Conservation (phyloP, 2,888 invertebrate genomes). For the Lomographa bimaculata region DNA sequence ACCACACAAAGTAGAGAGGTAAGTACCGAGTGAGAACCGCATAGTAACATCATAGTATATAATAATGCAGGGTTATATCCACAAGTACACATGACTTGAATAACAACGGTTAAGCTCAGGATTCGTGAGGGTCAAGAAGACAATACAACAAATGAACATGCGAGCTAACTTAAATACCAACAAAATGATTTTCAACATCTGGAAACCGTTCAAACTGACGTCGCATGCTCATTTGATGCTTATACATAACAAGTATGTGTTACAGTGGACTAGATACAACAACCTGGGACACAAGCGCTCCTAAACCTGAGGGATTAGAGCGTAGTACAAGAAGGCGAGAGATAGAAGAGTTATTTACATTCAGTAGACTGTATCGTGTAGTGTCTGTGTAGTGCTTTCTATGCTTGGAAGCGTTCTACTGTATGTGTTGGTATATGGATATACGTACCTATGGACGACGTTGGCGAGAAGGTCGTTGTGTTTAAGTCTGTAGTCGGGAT, state of each 20-base stretch:
- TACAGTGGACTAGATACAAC: conserved; percentile 57
- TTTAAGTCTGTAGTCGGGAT: conserved; percentile 94
- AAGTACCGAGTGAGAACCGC: too few species aligned
- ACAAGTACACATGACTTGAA: background rate
- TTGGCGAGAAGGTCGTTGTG: conserved; percentile 97
- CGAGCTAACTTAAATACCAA: conserved; percentile 39
- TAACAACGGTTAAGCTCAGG: conserved; percentile 46
- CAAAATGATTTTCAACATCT: conserved; percentile 10
- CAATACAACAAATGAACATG: conserved; percentile 75
- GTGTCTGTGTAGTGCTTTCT: conserved; percentile 40
- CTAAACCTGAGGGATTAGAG: conserved; percentile 36
- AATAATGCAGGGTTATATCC: too few species aligned
- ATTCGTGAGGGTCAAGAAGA: conserved; percentile 55
- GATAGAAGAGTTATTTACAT: conserved; percentile 47
- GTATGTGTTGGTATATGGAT: conserved; percentile 5
- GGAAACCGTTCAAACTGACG: conserved; percentile 48
- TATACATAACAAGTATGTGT: conserved; percentile 47
- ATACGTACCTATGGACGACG: conserved; percentile 93
- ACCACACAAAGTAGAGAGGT: too few species aligned
- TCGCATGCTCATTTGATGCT: conserved; percentile 77
- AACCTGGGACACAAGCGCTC: conserved; percentile 51
- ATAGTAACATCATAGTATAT: too few species aligned
- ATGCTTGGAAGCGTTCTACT: conserved; percentile 41
- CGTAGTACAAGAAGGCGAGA: conserved; percentile 41
- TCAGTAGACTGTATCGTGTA: conserved; percentile 39